Evolutionary conservation across 2,888 invertebrate species (phyloP), one percentile per base, ranked within the genome.

Genomic region (Callinectes sapidus): DNA sequence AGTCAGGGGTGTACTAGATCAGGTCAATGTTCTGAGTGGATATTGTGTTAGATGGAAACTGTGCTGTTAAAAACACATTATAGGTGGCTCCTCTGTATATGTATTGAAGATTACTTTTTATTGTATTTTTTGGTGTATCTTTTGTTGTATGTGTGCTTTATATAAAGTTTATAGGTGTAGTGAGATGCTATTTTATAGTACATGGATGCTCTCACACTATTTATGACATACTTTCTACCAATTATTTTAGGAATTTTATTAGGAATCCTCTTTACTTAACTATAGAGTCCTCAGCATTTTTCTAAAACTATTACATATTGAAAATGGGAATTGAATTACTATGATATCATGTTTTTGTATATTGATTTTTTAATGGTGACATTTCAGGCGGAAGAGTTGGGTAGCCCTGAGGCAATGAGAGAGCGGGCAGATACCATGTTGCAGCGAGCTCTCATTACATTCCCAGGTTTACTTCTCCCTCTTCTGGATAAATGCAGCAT

Each of bases 381-480:
- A 85, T 61, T 90, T 55, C 87, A 94, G 94, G 87, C 87, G 10
- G 89, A 95, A 16, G 95, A 92, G 55, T 28, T 94, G 18, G 90
- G 94, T 10, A 89, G 85, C 1, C 48, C 54, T 18, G 88, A 95
- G 89, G 95, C 95, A 35, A 93, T 95, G 23, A 94, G 94, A 35
- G 93, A 91, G 10, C 95, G 95, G n/a, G 96, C 96, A 2, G 97
- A 97, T 95, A 96, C 96, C 94, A 96, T 97, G 95, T 95, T 98
- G n/a, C 97, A 98, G 95, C 97, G 97, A 95, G 97, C 98, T 8
- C 96, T 98, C 48, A 96, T 98, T 10, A 97, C 97, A 97, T 98
- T 98, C 95, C 98, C 98, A 2, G 97, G 97, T 10, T 96, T 98
- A 35, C 96, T 98, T 85, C 48, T 93, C 23, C 97, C 97, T 0